Percentiles rank a stretch among this genome's conserved stretches.
These are phyloP conservation scores for Clusia tigrina DNA, from an alignment of 2,888 invertebrate genomes.

Conservation along the genomic window DNA sequence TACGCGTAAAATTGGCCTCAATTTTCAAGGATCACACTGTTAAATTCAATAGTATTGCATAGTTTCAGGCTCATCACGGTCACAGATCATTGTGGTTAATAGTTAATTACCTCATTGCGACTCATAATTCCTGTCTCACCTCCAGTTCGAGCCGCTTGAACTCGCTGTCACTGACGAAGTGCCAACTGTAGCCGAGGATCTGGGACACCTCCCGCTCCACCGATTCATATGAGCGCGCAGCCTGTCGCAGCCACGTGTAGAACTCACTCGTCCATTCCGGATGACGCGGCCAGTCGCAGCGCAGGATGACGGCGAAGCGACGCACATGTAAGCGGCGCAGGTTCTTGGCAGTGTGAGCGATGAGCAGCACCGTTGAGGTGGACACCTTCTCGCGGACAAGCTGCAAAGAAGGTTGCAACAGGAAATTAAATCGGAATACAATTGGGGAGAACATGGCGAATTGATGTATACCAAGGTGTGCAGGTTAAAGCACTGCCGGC, in stretches of 20 bases:
- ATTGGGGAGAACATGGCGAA: not conserved
- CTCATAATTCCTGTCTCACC: constrained; percentile 43
- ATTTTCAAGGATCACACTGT: too few relatives aligned
- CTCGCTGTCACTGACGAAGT: constrained; percentile 71
- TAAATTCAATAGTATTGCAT: too few relatives aligned
- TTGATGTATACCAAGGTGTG: constrained; percentile 71
- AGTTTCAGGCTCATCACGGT: not conserved
- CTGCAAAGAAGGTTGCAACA: too few relatives aligned
- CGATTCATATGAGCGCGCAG: constrained; percentile 71
- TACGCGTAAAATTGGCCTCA: too few relatives aligned
- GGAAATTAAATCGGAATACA: not conserved
- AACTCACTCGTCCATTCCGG: constrained; percentile 75
- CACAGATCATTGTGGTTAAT: too few relatives aligned
- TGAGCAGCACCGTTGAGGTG: constrained; percentile 76
- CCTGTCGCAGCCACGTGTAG: constrained; percentile 71
- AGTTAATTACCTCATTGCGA: not conserved
- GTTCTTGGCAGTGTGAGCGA: constrained; percentile 72
- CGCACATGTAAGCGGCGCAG: constrained; percentile 73
- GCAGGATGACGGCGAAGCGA: constrained; percentile 74
- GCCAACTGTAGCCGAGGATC: constrained; percentile 74
- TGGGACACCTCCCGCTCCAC: constrained; percentile 75
- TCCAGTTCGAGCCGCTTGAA: constrained; percentile 67
- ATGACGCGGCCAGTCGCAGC: constrained; percentile 74
- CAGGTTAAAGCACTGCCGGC: constrained; percentile 72
- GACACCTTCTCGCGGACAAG: constrained; percentile 79